Conservation (phyloP, 2,113 vertebrate genomes). For the Cyphomyrus discorhynchus region DNA sequence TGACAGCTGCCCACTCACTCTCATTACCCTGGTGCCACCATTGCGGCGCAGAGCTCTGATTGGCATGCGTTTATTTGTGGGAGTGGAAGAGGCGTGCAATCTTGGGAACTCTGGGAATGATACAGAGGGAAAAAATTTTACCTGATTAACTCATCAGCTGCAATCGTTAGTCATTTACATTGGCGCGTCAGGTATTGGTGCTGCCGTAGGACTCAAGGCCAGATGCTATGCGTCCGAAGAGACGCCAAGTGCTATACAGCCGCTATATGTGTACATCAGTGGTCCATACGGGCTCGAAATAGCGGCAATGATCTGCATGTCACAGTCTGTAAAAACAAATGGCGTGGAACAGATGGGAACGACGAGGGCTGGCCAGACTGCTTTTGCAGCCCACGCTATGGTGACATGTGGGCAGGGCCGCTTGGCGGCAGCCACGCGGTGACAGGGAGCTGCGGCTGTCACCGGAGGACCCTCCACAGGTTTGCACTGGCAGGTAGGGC, state of each 20-base stretch:
- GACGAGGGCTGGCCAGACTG: not conserved
- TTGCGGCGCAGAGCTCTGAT: not conserved
- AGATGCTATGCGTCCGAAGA: not conserved
- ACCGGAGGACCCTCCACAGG: not conserved
- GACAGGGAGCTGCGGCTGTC: not conserved
- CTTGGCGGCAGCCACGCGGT: not conserved
- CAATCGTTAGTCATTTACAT: not conserved
- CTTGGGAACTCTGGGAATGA: not conserved
- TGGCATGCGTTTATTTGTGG: not conserved
- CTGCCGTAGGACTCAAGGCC: not conserved
- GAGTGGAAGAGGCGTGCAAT: not conserved
- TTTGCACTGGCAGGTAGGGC: not conserved
- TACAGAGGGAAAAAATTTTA: not conserved
- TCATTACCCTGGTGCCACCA: not conserved
- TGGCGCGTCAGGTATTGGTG: not conserved
- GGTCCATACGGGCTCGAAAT: not conserved
- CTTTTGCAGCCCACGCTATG: not conserved
- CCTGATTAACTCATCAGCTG: not conserved
- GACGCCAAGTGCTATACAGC: not conserved
- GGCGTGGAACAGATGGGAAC: not conserved
- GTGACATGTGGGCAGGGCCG: not conserved
- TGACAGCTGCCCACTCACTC: not conserved
- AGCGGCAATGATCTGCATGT: not conserved
- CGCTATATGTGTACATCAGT: not conserved
- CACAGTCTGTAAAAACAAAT: constrained; percentile 7